Evolutionary conservation across 1,140 invertebrate species (phyloP).

Genomic region (Drosophila sturtevanti): DNA sequence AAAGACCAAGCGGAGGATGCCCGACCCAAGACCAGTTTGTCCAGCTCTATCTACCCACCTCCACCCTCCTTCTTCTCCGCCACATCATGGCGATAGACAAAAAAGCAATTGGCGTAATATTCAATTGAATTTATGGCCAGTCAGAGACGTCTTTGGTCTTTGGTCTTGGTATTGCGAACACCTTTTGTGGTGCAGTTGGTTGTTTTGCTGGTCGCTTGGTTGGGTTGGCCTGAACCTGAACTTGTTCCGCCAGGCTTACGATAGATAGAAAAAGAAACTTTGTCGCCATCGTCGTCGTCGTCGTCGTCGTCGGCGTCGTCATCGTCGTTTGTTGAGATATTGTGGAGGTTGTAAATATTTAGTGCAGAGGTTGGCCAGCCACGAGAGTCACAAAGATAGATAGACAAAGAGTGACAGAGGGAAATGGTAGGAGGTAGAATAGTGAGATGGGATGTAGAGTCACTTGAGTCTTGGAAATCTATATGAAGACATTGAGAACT

Average conservation of each 20-base stretch:
- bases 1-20: background rate
- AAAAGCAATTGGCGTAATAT: conserved; percentile 82
- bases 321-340: conserved; percentile 73
- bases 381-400: conserved; percentile 4
- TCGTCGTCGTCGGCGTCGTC: conserved; percentile 2
- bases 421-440: background rate
- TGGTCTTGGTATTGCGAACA: conserved; percentile 24
- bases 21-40: conserved; percentile 40
- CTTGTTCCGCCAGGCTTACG: conserved; percentile 67
- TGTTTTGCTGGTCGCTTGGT: conserved; percentile 18
- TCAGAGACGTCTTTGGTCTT: conserved; percentile 66
- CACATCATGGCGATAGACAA: conserved; percentile 68
- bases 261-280: conserved; percentile 71
- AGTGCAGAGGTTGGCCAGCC: conserved; percentile 72
- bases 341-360: conserved; percentile 81
- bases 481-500: conserved; percentile 80
- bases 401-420: conserved; percentile 17
- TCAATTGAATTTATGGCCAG: conserved; percentile 82
- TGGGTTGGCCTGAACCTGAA: conserved; percentile 64
- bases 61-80: too few species aligned
- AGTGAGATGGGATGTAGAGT: background rate
- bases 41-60: conserved; percentile 33
- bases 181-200: conserved; percentile 22
- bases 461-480: conserved; percentile 44
- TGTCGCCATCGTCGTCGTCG: conserved; percentile 42